Percentiles rank a stretch among this genome's conserved stretches.
phyloP scores from a whole-genome alignment of 2,113 vertebrate species.

The Anhinga anhinga region DNA sequence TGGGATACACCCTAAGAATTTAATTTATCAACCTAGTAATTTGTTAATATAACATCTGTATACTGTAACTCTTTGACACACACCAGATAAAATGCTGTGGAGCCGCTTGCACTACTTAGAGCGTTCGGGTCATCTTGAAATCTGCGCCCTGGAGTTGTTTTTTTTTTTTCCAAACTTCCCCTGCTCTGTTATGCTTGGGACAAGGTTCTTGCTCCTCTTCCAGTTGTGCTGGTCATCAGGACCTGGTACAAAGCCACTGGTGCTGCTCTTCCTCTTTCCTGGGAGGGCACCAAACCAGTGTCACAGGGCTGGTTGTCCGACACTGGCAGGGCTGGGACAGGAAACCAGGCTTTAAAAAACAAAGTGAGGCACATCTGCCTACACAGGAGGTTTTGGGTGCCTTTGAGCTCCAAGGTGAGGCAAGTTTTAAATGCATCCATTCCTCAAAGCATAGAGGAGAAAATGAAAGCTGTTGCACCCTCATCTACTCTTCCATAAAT shows the following conservation, averaged over 20 bases:
- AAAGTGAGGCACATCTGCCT: not conserved
- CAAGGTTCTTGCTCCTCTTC: not conserved
- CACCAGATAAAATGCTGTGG: fast-evolving
- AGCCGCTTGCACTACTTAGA: not conserved
- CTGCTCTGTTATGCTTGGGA: not conserved
- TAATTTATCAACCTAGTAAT: not conserved
- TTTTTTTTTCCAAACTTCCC: not conserved
- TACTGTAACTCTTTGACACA: not conserved
- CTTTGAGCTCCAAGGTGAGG: too few species aligned
- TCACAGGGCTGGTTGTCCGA: not conserved
- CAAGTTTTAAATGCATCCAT: not conserved
- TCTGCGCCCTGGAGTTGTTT: not conserved
- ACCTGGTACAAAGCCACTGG: slow-evolving; percentile 15
- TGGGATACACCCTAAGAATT: not conserved
- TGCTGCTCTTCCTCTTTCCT: not conserved
- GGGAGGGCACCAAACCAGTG: fast-evolving
- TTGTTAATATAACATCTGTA: too few species aligned
- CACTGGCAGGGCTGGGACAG: slow-evolving; percentile 23
- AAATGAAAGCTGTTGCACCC: not conserved
- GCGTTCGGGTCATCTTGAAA: not conserved
- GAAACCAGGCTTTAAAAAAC: not conserved
- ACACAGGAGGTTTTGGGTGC: not conserved
- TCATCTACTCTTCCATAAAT: fast-evolving
- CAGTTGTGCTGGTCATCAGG: not conserved
- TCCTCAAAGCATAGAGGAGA: not conserved